Percentiles rank a stretch among this genome's conserved stretches.
Conservation (phyloP, 2,113 vertebrate species). For the Erpornis zantholeuca region DNA sequence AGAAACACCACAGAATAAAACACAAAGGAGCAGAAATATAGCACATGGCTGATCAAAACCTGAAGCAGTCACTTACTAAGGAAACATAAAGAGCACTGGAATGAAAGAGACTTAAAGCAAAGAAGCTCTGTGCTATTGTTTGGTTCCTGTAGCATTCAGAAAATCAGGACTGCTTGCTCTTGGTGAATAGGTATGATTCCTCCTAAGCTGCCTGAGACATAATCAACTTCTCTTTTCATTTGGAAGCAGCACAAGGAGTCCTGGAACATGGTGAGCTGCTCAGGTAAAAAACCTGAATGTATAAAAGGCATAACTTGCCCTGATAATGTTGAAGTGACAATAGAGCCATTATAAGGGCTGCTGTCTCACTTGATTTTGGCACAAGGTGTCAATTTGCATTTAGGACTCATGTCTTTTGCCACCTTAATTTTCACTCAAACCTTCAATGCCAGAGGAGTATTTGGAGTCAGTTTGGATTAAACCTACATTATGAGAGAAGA, state of each 20-base stretch:
- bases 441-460: background rate
- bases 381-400: background rate
- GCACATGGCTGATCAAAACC: background rate
- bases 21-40: background rate
- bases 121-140: background rate
- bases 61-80: background rate
- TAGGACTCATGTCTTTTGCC: background rate
- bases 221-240: background rate
- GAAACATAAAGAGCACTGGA: background rate
- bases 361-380: background rate
- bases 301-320: background rate
- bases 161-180: background rate
- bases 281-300: accelerated
- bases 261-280: background rate
- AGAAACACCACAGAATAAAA: background rate
- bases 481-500: background rate
- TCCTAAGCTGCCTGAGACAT: background rate
- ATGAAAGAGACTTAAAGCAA: background rate
- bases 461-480: background rate
- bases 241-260: background rate
- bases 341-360: background rate
- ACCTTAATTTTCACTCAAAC: background rate
- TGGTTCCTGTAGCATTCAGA: background rate
- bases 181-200: background rate
- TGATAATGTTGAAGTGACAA: background rate